These are phyloP conservation scores for Drosophila mulleri DNA, from an alignment of 2,888 invertebrate genomes.

Conservation along the genomic window DNA sequence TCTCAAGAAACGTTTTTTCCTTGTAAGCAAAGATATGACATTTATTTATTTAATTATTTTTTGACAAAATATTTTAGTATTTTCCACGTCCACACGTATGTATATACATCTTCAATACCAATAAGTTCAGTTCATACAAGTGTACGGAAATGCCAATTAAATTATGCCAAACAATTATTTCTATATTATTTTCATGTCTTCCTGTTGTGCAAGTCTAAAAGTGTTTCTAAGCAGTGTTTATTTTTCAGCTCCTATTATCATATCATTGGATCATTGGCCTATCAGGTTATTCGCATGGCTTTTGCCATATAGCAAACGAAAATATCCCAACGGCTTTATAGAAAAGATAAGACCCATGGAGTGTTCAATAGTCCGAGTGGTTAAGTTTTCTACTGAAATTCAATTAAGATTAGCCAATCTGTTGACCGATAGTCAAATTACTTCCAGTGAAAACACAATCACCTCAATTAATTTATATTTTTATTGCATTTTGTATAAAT, in stretches of 20 bases:
- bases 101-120: background rate
- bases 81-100: too few relatives aligned
- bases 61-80: too few relatives aligned
- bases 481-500: conserved; percentile 65
- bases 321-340: conserved; percentile 2
- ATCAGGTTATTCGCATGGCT: background rate
- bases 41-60: background rate
- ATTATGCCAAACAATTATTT: background rate
- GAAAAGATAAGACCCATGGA: conserved; percentile 11
- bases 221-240: background rate
- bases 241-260: background rate
- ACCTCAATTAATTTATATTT: conserved; percentile 37
- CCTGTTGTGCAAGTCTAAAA: background rate
- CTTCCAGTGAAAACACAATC: background rate
- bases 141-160: background rate
- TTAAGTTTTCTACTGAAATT: conserved; percentile 1
- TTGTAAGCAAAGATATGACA: background rate
- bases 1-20: background rate
- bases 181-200: background rate
- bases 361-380: conserved; percentile 2
- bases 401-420: conserved; percentile 5
- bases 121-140: background rate
- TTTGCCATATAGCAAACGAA: background rate
- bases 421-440: background rate
- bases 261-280: background rate